phyloP scores from a whole-genome alignment of 2,797 vertebrate species.

The Amblyopsis hoosieri region DNA sequence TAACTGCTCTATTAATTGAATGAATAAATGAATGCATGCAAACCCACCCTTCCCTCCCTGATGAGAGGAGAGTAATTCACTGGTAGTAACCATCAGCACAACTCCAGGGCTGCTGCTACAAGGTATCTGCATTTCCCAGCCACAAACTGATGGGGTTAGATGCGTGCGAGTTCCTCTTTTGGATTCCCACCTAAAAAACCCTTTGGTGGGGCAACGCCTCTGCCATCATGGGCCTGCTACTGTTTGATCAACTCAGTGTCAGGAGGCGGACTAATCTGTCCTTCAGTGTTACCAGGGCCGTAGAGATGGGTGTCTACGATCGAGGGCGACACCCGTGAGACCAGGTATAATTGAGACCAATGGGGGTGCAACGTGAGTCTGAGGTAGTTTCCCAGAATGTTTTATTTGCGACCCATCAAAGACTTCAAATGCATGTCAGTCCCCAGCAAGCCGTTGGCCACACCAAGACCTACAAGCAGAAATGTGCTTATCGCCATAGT shows the following conservation, averaged over 20 bases:
- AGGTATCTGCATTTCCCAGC: constrained; percentile 43
- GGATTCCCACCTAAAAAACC: constrained; percentile 14
- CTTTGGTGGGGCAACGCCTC: constrained; percentile 43
- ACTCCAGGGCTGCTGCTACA: constrained; percentile 48
- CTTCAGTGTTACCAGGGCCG: constrained; percentile 44
- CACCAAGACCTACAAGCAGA: constrained; percentile 32
- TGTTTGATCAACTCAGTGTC: constrained; percentile 55
- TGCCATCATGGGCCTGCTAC: constrained; percentile 62
- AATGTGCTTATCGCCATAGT: constrained; percentile 47
- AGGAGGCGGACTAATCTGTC: constrained; percentile 62
- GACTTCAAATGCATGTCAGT: constrained; percentile 51
- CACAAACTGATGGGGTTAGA: constrained; percentile 36
- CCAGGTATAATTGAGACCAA: constrained; percentile 73
- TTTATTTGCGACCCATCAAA: constrained; percentile 61
- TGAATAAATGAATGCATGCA: neutral
- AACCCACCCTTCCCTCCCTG: constrained; percentile 35
- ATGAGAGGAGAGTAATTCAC: constrained; percentile 42
- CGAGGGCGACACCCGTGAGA: constrained; percentile 10
- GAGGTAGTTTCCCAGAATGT: constrained; percentile 45
- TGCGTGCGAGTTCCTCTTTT: neutral
- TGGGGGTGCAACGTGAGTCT: constrained; percentile 64
- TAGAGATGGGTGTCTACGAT: constrained; percentile 24
- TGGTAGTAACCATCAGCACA: constrained; percentile 34
- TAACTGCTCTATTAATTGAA: neutral
- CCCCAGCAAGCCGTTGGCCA: constrained; percentile 35